Conservation (phyloP, 2,797 vertebrate genomes). For the Kryptolebias ocellatus region DNA sequence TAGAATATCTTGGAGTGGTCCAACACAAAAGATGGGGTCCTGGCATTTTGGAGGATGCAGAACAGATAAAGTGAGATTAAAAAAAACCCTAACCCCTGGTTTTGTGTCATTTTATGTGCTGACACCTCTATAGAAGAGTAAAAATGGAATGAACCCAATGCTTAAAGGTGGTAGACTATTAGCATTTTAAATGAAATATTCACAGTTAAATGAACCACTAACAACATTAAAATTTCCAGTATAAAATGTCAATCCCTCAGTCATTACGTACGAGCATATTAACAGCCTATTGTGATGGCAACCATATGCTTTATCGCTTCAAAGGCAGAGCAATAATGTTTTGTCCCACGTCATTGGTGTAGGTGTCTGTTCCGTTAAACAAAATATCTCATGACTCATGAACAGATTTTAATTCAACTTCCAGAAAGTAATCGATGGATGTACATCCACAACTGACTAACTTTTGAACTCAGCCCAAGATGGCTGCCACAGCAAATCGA, state of each 20-base stretch:
- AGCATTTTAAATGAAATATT: conserved; percentile 32
- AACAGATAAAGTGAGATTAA: background rate
- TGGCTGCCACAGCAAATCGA: too few relatives aligned
- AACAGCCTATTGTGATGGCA: background rate
- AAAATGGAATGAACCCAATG: too few relatives aligned
- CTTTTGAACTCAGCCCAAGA: too few relatives aligned
- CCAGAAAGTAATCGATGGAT: too few relatives aligned
- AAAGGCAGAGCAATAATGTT: too few relatives aligned
- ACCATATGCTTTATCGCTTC: background rate
- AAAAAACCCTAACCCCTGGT: too few relatives aligned
- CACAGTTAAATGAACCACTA: conserved; percentile 22
- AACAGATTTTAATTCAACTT: too few relatives aligned
- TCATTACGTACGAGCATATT: background rate
- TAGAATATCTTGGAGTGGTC: background rate
- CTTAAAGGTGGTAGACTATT: background rate
- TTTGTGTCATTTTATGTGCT: background rate
- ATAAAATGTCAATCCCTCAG: background rate
- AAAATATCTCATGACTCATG: too few relatives aligned
- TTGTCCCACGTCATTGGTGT: too few relatives aligned
- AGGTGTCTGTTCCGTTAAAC: too few relatives aligned
- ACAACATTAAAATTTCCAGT: conserved; percentile 10
- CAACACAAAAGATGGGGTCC: conserved; percentile 41
- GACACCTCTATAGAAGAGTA: too few relatives aligned
- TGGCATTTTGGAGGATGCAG: conserved; percentile 1
- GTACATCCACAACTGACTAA: too few relatives aligned